Evolutionary conservation across 1,140 invertebrate genomes (phyloP).

Genomic region (Helicoverpa zea): DNA sequence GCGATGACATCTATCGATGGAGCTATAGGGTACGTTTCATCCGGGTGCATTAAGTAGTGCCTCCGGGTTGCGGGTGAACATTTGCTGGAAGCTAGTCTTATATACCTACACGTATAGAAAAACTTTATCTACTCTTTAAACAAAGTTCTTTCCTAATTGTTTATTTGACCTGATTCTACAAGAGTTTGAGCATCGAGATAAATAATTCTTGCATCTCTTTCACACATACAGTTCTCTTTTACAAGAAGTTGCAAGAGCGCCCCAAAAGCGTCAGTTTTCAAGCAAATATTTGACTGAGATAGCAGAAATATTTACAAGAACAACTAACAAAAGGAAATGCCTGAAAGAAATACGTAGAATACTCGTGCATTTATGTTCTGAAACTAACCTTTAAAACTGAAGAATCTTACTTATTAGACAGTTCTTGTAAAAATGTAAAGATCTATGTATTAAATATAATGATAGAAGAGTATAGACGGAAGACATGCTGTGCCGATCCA

Average conservation of each 20-base stretch:
- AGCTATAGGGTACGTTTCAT: no score
- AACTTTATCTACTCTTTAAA: not conserved
- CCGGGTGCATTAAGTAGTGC: no score
- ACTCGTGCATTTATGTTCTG: not conserved
- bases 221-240: not conserved
- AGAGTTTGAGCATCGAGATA: not conserved
- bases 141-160: no score
- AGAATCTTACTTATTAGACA: not conserved
- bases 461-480: no score
- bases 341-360: not conserved
- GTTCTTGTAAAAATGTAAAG: not conserved
- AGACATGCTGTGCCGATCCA: no score
- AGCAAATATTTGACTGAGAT: conserved; percentile 57
- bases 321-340: conserved; percentile 29
- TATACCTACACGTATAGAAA: no score
- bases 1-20: no score
- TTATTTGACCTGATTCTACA: not conserved
- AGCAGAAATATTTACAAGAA: conserved; percentile 49
- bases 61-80: no score
- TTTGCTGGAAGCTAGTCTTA: no score
- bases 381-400: conserved; percentile 7
- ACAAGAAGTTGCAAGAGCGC: conserved; percentile 37
- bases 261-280: conserved; percentile 41
- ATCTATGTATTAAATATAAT: no score
- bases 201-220: not conserved